Conservation (phyloP, 2,113 vertebrate genomes). For the Eidolon helvum region DNA sequence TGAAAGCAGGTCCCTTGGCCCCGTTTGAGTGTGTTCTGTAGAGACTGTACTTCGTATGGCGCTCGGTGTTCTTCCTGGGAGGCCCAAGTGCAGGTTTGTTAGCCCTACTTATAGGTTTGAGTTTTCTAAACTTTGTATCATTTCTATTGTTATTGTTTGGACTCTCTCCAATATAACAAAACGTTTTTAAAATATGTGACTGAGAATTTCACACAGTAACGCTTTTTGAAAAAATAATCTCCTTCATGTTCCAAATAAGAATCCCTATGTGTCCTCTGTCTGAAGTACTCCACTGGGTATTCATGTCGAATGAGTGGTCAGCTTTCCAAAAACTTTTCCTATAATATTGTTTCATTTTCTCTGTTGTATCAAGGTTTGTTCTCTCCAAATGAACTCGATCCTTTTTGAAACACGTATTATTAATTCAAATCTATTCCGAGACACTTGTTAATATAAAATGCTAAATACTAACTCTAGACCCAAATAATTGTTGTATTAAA, state of each 20-base stretch:
- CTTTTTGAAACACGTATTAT: neutral
- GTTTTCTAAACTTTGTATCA: neutral
- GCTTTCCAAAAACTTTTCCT: neutral
- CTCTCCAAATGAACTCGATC: neutral
- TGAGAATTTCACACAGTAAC: neutral
- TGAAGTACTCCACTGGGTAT: neutral
- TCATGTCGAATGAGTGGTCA: fast-evolving
- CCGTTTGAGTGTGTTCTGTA: neutral
- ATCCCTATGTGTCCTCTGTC: neutral
- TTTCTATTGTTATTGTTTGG: neutral
- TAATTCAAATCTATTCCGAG: neutral
- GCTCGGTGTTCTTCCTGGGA: neutral
- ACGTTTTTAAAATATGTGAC: neutral
- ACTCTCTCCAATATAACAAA: neutral
- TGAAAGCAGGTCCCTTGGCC: neutral
- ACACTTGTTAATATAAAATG: neutral
- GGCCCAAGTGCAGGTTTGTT: neutral
- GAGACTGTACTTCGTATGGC: neutral
- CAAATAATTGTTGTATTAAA: neutral
- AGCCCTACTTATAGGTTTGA: neutral
- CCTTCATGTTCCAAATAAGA: neutral
- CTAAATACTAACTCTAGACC: neutral
- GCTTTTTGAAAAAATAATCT: neutral
- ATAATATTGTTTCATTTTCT: neutral
- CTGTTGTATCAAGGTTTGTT: neutral